Conservation (phyloP, 1,140 invertebrate genomes). For the Tenebrio molitor region DNA sequence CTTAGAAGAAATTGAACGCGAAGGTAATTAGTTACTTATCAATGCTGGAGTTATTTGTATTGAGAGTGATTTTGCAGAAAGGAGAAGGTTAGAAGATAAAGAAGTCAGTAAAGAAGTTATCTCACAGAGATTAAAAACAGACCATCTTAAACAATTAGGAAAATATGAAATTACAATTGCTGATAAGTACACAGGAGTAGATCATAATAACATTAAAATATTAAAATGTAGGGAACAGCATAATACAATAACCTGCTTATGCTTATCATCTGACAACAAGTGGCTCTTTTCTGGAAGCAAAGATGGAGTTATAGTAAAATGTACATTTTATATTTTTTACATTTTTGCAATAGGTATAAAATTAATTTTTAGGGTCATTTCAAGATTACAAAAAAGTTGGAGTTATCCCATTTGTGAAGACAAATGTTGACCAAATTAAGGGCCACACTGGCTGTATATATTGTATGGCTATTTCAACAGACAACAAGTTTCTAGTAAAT, state of each 20-base stretch:
- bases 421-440: slow-evolving; percentile 68
- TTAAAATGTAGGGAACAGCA: slow-evolving; percentile 82
- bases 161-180: slow-evolving; percentile 82
- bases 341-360: too few species aligned
- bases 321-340: too few species aligned
- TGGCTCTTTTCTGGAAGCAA: slow-evolving; percentile 89
- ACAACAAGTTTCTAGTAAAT: slow-evolving; percentile 86
- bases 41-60: slow-evolving; percentile 4
- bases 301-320: slow-evolving; percentile 91
- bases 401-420: slow-evolving; percentile 68
- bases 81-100: slow-evolving; percentile 61
- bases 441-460: slow-evolving; percentile 74
- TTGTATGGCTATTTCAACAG: slow-evolving; percentile 84
- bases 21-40: slow-evolving; percentile 71
- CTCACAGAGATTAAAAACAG: slow-evolving; percentile 81
- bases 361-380: slow-evolving; percentile 72
- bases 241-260: slow-evolving; percentile 85
- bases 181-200: slow-evolving; percentile 72
- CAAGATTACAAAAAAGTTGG: slow-evolving; percentile 69
- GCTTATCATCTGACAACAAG: slow-evolving; percentile 80
- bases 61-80: slow-evolving; percentile 28
- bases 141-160: slow-evolving; percentile 89
- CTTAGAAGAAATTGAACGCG: slow-evolving; percentile 86
- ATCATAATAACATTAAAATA: slow-evolving; percentile 67
- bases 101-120: slow-evolving; percentile 79